Evolutionary conservation across 1,140 invertebrate species (phyloP), one percentile per base, ranked within the genome.

Genomic region (Bradynema listronoti): DNA sequence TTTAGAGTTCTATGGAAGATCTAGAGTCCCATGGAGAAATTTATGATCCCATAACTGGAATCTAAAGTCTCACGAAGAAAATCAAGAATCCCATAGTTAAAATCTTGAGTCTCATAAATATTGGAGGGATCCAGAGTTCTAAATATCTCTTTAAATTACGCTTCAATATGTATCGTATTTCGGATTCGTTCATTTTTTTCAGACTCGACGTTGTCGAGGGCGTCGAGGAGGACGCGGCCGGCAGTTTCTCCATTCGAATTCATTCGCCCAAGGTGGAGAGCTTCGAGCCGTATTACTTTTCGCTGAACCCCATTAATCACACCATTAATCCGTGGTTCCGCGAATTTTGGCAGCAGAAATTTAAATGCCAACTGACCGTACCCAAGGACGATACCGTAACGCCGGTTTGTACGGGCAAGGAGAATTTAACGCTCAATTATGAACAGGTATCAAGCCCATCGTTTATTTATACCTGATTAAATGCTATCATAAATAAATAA

Each of bases 341-440:
- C 22, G 86, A 87, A 73, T 87, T 86, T 78, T 87, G 86, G 86
- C 84, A 87, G 75, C 76, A 82, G 36, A 83, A 83, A 63, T 87
- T 87, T 78, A 81, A 83, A 56, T 88, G 86, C 70, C 76, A 77
- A 11, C 71, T 87, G 16, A 75, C 65, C 4, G 58, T 78, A n/a
- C 70, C 62, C 14, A 75, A 78, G 51, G 67, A 78, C 55, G 78
- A 78, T 41, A 70, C 64, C 22, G 64, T 77, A 27, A 78, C 58
- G 14, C 60, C 61, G 47, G 56, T 68, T 6, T 65, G 74, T 55
- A 73, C 61, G 33, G 74, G 74, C 55, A 71, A 72, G 9, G 74
- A 78, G 46, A 73, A 71, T 56, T 50, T 79, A n/a, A 50, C 56
- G 27, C 32, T 34, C 11, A 51, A 68, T 56, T 78, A 71, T 49